Conservation (phyloP, 2,797 vertebrate species). For the Enteromius afrohamiltoni region DNA sequence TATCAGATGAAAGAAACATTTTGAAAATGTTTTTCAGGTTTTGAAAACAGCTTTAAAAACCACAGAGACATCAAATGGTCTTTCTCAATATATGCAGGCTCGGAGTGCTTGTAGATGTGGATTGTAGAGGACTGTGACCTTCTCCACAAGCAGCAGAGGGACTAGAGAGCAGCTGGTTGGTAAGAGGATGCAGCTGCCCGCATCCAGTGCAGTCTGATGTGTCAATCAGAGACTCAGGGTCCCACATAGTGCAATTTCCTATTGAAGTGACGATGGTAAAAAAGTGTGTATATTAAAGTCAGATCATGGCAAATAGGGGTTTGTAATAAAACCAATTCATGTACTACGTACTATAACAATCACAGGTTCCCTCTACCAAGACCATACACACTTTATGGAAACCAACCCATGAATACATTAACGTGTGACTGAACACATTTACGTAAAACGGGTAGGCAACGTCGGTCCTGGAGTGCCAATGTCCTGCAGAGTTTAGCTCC, state of each 20-base stretch:
- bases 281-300: background rate
- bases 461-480: too few species aligned
- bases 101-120: slow-evolving; percentile 14
- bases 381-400: background rate
- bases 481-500: too few species aligned
- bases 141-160: slow-evolving; percentile 36
- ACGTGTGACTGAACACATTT: background rate
- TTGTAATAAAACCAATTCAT: background rate
- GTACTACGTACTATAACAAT: background rate
- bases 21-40: background rate
- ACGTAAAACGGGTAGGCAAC: background rate
- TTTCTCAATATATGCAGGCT: slow-evolving; percentile 2
- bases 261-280: background rate
- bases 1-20: slow-evolving; percentile 15
- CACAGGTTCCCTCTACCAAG: background rate
- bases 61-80: background rate
- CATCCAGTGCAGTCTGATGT: slow-evolving; percentile 14
- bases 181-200: slow-evolving; percentile 38
- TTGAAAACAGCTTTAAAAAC: slow-evolving; percentile 12
- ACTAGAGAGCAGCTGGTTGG: slow-evolving; percentile 45
- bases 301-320: background rate
- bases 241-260: background rate
- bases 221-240: background rate
- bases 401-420: background rate
- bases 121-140: slow-evolving; percentile 29